These are phyloP conservation scores for Polymixis lichenea DNA, from an alignment of 2,888 invertebrate species.

Conservation along the genomic window DNA sequence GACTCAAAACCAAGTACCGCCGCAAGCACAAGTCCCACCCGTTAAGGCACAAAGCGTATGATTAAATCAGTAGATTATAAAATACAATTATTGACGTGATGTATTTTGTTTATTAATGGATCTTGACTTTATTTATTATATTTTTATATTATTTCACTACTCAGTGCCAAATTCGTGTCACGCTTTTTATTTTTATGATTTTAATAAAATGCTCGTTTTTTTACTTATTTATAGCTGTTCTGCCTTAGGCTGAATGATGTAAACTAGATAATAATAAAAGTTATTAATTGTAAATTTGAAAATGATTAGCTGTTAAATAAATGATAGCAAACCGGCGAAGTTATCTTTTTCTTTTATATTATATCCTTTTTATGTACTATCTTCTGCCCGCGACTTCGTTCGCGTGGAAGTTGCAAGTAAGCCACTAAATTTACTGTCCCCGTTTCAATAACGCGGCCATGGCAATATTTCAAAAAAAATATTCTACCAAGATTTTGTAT, in stretches of 20 bases:
- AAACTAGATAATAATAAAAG: conserved; percentile 46
- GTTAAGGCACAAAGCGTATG: conserved; percentile 42
- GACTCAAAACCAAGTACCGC: conserved; percentile 51
- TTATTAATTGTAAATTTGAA: conserved; percentile 41
- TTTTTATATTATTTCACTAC: conserved; percentile 55
- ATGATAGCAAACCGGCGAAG: conserved; percentile 22
- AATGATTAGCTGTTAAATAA: conserved; percentile 52
- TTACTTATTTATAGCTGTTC: conserved; percentile 52
- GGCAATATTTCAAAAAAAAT: too few relatives aligned
- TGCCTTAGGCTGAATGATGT: conserved; percentile 49
- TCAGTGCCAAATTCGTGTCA: conserved; percentile 71
- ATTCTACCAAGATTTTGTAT: too few relatives aligned
- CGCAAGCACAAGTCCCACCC: conserved; percentile 48
- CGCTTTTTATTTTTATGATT: conserved; percentile 57
- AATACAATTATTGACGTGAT: conserved; percentile 16
- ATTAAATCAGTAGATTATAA: conserved; percentile 47
- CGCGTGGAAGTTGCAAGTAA: too few relatives aligned
- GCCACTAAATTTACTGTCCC: too few relatives aligned
- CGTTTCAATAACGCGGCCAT: too few relatives aligned
- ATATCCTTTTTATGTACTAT: not conserved
- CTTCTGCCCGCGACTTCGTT: too few relatives aligned
- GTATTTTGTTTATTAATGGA: conserved; percentile 32
- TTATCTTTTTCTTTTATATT: conserved; percentile 8
- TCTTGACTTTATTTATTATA: conserved; percentile 45
- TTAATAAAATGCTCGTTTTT: conserved; percentile 57